These are phyloP conservation scores for Sebastes ruberrimus DNA, from an alignment of 2,797 vertebrate genomes.

Conservation along the genomic window DNA sequence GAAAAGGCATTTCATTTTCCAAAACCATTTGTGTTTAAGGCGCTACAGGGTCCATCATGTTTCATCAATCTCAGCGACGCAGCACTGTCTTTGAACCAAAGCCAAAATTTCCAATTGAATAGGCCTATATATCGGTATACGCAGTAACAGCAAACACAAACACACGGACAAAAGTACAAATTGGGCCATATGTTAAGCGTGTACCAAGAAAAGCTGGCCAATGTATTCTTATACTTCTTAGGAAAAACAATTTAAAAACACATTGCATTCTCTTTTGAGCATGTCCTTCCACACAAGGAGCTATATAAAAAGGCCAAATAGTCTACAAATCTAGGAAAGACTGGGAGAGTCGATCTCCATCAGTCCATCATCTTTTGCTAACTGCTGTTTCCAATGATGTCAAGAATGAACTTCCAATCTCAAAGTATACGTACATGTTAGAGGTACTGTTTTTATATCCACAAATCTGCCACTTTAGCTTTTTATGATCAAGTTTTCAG, in stretches of 20 bases:
- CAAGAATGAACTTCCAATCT: neutral
- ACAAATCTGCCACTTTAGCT: neutral
- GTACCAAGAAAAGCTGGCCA: neutral
- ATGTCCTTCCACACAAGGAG: neutral
- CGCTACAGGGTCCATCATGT: conserved; percentile 32
- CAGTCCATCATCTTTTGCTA: neutral
- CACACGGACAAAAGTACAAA: neutral
- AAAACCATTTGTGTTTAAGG: conserved; percentile 53
- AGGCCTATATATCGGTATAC: neutral
- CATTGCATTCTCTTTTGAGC: neutral
- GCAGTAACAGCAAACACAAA: neutral
- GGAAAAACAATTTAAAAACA: conserved; percentile 4
- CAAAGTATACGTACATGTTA: neutral
- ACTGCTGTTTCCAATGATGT: neutral
- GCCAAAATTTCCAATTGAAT: neutral
- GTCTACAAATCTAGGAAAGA: neutral
- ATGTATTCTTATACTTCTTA: neutral
- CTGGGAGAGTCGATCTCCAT: neutral
- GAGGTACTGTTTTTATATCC: neutral
- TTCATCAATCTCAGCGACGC: conserved; percentile 37
- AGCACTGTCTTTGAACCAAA: conserved; percentile 20
- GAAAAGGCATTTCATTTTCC: conserved; percentile 64
- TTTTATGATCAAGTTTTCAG: neutral
- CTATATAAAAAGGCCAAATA: neutral
- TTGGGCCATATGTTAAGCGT: neutral